These are phyloP conservation scores for Gorsachius magnificus DNA, from an alignment of 2,797 vertebrate genomes.

Conservation along the genomic window DNA sequence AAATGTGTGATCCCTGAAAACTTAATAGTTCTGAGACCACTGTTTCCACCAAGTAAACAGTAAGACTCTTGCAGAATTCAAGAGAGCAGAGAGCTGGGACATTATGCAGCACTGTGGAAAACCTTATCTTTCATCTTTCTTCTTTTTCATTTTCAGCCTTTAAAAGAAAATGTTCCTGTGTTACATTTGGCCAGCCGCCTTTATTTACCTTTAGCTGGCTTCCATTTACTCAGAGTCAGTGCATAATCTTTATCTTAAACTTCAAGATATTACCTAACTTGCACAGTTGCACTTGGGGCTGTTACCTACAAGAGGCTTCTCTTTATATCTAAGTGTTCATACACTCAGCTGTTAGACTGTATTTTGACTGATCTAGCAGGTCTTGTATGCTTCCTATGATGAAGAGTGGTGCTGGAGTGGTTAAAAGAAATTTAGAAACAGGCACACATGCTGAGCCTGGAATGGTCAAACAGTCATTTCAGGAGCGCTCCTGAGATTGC, in stretches of 20 bases:
- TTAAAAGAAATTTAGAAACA: neutral
- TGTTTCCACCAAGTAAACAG: neutral
- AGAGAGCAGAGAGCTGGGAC: neutral
- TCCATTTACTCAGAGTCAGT: neutral
- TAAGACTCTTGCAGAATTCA: neutral
- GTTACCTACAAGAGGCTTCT: neutral
- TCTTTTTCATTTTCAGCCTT: neutral
- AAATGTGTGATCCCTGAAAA: neutral
- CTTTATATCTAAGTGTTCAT: neutral
- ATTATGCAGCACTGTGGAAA: neutral
- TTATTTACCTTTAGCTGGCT: neutral
- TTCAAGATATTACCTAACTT: neutral
- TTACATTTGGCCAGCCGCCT: neutral
- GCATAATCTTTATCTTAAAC: neutral
- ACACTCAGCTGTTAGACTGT: neutral
- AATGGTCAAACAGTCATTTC: neutral
- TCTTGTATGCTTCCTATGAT: neutral
- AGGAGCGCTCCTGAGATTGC: neutral
- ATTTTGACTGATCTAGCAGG: neutral
- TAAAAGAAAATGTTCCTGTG: neutral
- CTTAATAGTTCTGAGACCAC: neutral
- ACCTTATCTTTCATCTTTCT: neutral
- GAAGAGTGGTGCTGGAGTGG: neutral
- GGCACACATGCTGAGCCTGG: fast-evolving
- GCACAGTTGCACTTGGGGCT: neutral